Conservation (phyloP, 2,113 vertebrate genomes). For the Gadus macrocephalus region DNA sequence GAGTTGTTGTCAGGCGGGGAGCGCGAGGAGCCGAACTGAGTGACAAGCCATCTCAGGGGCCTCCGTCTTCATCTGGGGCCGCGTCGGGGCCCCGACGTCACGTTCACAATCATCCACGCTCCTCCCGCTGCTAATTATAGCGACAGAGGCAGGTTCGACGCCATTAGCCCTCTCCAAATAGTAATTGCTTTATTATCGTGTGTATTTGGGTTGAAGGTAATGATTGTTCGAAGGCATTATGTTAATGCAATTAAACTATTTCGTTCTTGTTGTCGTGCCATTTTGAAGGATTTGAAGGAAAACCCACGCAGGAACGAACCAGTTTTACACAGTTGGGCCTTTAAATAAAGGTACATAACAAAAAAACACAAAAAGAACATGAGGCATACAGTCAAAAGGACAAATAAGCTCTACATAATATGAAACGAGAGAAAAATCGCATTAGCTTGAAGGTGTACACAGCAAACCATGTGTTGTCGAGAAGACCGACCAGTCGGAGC, state of each 20-base stretch:
- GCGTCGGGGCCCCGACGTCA: slow-evolving; percentile 38
- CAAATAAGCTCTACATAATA: neutral
- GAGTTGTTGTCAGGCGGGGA: slow-evolving; percentile 21
- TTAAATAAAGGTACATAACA: slow-evolving; percentile 47
- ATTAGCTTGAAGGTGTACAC: neutral
- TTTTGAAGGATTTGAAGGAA: slow-evolving; percentile 42
- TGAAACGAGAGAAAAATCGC: neutral
- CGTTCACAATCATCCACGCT: slow-evolving; percentile 41
- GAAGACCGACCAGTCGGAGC: too few species aligned
- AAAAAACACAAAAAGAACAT: slow-evolving; percentile 17
- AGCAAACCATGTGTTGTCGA: neutral
- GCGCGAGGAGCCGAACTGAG: slow-evolving; percentile 40
- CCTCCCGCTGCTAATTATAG: slow-evolving; percentile 56
- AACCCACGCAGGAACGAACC: neutral
- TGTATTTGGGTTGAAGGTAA: slow-evolving; percentile 65
- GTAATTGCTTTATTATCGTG: slow-evolving; percentile 70
- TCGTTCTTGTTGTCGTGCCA: slow-evolving; percentile 57
- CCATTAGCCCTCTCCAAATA: slow-evolving; percentile 72
- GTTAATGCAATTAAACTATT: slow-evolving; percentile 70
- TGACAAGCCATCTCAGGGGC: slow-evolving; percentile 45
- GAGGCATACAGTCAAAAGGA: slow-evolving; percentile 6
- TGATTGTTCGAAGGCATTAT: slow-evolving; percentile 73
- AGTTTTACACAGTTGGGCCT: slow-evolving; percentile 14
- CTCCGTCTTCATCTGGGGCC: slow-evolving; percentile 47
- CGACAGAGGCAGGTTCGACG: slow-evolving; percentile 59